phyloP scores from a whole-genome alignment of 2,888 invertebrate genomes.

The Polyploca ridens region DNA sequence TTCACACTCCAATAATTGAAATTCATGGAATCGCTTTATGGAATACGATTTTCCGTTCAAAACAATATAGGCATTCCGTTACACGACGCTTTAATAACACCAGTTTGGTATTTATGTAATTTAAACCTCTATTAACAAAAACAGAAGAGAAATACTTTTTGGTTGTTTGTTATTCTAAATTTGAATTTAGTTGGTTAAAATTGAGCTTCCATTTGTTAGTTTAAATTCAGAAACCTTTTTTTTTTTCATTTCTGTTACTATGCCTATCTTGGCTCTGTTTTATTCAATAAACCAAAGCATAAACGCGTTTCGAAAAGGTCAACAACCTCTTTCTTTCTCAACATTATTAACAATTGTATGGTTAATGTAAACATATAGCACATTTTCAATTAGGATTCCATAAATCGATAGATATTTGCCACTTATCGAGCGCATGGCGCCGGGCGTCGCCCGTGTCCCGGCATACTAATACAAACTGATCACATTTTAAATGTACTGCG shows the following conservation, averaged over 20 bases:
- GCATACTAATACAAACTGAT: constrained; percentile 47
- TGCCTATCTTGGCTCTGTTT: too few relatives aligned
- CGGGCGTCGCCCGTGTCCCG: constrained; percentile 37
- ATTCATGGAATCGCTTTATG: not conserved
- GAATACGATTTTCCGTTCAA: not conserved
- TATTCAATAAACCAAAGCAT: too few relatives aligned
- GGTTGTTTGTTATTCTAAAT: constrained; percentile 5
- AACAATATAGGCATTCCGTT: not conserved
- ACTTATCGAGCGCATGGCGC: constrained; percentile 35
- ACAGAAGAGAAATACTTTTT: not conserved
- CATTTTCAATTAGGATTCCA: constrained; percentile 35
- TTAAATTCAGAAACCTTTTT: not conserved
- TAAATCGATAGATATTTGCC: constrained; percentile 37
- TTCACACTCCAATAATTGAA: too few relatives aligned
- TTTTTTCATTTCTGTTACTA: not conserved
- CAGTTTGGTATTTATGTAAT: not conserved
- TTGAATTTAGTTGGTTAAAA: not conserved
- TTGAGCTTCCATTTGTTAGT: not conserved
- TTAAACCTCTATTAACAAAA: not conserved
- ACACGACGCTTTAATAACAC: not conserved
- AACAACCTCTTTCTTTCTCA: too few relatives aligned
- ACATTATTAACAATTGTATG: too few relatives aligned
- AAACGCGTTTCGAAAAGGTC: too few relatives aligned
- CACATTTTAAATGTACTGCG: constrained; percentile 18
- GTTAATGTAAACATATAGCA: constrained; percentile 11